Base-by-base conservation (phyloP, 2,888 invertebrate species). In the Cepaea hortensis region DNA sequence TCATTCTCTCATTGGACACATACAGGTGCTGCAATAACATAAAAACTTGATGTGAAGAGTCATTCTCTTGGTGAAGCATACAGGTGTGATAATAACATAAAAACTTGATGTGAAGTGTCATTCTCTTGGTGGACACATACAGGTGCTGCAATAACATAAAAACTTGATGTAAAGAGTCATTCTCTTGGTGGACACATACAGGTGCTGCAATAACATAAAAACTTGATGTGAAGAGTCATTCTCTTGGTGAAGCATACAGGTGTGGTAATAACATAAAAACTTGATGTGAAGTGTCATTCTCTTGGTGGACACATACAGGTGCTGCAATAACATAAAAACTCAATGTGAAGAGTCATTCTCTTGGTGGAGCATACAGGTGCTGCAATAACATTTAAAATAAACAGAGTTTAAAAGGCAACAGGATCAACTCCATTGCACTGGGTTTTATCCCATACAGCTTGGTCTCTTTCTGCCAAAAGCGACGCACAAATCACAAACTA, bases 21-120 rank as follows among this genome's bases (percentile, higher is more conserved):
- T 97, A 96, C 87, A 98, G 95, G 94, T 98, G 97, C 95, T 96
- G 93, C 3, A 83, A 83, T 3, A 82, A n/a, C 4, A 73, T 35
- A 35, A 35, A 35, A 35, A 35, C 93, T 99, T 99, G 18, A 99
- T 95, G 87, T 97, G 96, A 15, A 98, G 95, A 72, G 97, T 97
- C 87, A 98, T 95, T 85, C 98, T 97, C 84, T 97, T 96, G 85
- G 98, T 95, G 89, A 96, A 96, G 98, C 95, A 46, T 97, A 96
- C 87, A 98, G 95, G 94, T 98, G 97, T 95, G 96, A 93, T 0
- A 83, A 83, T 3, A 82, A n/a, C 4, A 73, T 35, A 35, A n/a
- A n/a, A n/a, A 35, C 35, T 35, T 35, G 35, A 35, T 35, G 35
- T 35, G 35, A 35, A 35, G 35, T 1, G 50, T 3, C 73, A 73